A percentile compares a stretch with the other conserved stretches of the same genome.
Evolutionary conservation across 2,888 invertebrate genomes (phyloP).

Genomic region (Eristalis arbustorum): DNA sequence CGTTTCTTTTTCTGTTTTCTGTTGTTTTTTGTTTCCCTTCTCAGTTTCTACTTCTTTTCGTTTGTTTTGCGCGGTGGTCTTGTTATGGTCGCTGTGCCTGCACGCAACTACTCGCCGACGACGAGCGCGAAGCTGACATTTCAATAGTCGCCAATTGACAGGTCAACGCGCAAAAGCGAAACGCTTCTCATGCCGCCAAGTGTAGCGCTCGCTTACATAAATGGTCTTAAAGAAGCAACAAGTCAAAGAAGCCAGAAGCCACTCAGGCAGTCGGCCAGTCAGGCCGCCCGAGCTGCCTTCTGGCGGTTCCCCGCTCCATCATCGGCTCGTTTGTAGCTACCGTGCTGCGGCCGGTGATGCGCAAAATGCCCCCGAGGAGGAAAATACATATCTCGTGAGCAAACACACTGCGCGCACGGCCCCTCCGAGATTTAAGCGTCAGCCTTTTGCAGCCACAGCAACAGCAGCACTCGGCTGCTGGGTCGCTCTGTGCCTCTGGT

Average conservation of each 20-base stretch:
- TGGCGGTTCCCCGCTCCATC: neutral
- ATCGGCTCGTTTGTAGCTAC: constrained; percentile 26
- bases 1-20: neutral
- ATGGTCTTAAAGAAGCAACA: constrained; percentile 53
- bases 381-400: neutral
- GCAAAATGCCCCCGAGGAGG: constrained; percentile 8
- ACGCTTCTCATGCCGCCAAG: constrained; percentile 69
- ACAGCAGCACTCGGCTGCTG: constrained; percentile 10
- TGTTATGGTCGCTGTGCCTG: constrained; percentile 14
- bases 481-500: constrained; percentile 53
- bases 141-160: constrained; percentile 80
- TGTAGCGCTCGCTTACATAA: constrained; percentile 58
- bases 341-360: constrained; percentile 27
- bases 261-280: constrained; percentile 3
- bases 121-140: constrained; percentile 76
- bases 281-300: neutral
- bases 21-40: neutral
- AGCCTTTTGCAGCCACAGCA: neutral
- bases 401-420: neutral
- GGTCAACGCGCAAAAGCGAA: constrained; percentile 78
- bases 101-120: constrained; percentile 57
- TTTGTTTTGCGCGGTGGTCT: constrained; percentile 18
- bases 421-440: constrained; percentile 66
- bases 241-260: neutral
- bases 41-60: neutral